These are phyloP conservation scores for Oxystoma pomonae DNA, from an alignment of 2,888 invertebrate species.

Conservation along the genomic window DNA sequence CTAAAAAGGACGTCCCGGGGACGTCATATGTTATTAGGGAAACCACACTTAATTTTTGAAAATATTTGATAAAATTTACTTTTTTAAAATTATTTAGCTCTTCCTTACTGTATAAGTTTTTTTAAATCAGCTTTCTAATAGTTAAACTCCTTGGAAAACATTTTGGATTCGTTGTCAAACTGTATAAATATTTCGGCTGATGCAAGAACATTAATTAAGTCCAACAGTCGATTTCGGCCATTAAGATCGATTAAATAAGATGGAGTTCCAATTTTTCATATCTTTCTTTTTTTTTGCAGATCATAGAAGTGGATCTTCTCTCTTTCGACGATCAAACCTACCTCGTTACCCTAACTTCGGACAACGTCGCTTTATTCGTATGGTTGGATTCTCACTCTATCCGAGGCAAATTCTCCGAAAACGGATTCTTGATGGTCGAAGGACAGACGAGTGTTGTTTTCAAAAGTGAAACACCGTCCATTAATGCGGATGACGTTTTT, in stretches of 20 bases:
- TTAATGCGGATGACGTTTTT: constrained; percentile 29
- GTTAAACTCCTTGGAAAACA: no score
- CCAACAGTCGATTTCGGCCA: constrained; percentile 18
- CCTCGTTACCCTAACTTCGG: constrained; percentile 46
- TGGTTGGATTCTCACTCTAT: constrained; percentile 59
- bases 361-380: constrained; percentile 62
- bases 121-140: no score
- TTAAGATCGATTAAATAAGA: constrained; percentile 16
- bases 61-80: no score
- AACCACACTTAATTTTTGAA: no score
- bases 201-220: no score
- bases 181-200: no score
- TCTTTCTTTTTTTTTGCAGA: constrained; percentile 28
- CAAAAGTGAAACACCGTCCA: constrained; percentile 26
- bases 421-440: constrained; percentile 58
- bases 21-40: no score
- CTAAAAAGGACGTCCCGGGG: no score
- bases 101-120: no score
- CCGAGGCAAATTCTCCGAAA: constrained; percentile 67
- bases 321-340: constrained; percentile 30
- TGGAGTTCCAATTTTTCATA: no score
- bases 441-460: constrained; percentile 34
- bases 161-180: no score
- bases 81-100: no score
- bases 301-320: constrained; percentile 27